These are phyloP conservation scores for Lasioglossum zephyrum DNA, from an alignment of 2,888 invertebrate species.

Conservation along the genomic window DNA sequence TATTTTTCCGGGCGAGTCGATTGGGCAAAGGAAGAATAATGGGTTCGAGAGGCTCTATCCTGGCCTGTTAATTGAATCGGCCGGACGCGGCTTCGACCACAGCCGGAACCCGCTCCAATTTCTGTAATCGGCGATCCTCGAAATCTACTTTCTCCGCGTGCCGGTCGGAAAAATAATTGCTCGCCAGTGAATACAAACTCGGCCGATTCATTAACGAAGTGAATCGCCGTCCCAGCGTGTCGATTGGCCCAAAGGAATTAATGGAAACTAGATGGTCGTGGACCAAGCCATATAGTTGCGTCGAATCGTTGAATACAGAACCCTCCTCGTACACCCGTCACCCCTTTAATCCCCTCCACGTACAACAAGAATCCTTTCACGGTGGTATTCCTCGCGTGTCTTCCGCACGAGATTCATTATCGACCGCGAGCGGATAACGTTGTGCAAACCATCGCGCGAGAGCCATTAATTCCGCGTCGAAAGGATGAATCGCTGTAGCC, in stretches of 20 bases:
- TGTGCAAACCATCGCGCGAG: not conserved
- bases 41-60: not conserved
- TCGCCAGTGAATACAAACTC: not conserved
- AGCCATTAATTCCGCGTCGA: slow-evolving; percentile 13
- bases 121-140: slow-evolving; percentile 17
- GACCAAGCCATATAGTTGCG: not conserved
- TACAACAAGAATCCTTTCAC: not conserved
- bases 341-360: not conserved
- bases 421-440: slow-evolving; percentile 24
- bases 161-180: slow-evolving; percentile 16
- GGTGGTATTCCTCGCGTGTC: slow-evolving; percentile 7
- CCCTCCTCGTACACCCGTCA: not conserved
- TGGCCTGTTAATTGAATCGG: slow-evolving; percentile 3
- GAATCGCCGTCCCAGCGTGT: slow-evolving; percentile 20
- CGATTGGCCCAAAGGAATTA: slow-evolving; percentile 41
- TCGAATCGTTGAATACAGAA: not conserved
- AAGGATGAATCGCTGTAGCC: not conserved
- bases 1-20: not conserved
- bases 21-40: slow-evolving; percentile 2
- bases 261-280: slow-evolving; percentile 15
- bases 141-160: not conserved
- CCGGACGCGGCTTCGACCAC: not conserved
- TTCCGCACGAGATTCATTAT: slow-evolving; percentile 33
- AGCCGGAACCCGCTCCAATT: slow-evolving; percentile 16
- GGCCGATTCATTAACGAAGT: slow-evolving; percentile 33